Evolutionary conservation across 2,888 invertebrate genomes (phyloP).

Genomic region (Alsophila aescularia): DNA sequence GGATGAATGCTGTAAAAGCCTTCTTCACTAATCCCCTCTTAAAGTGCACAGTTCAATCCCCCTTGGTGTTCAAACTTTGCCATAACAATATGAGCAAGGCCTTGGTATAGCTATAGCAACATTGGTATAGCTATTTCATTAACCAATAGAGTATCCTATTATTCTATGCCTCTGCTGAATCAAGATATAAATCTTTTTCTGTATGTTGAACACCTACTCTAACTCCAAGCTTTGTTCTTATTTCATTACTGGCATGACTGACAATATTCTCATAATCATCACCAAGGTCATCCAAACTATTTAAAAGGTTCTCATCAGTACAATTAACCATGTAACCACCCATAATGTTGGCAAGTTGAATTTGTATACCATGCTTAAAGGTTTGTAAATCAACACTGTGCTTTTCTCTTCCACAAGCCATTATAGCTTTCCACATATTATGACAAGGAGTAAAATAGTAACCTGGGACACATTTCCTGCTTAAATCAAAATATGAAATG

Average conservation of each 20-base stretch:
- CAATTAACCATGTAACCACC: slow-evolving; percentile 66
- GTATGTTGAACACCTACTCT: slow-evolving; percentile 58
- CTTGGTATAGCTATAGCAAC: too few species aligned
- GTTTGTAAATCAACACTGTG: slow-evolving; percentile 50
- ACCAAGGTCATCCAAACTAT: slow-evolving; percentile 51
- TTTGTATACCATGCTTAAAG: slow-evolving; percentile 29
- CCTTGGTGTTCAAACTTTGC: too few species aligned
- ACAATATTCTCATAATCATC: slow-evolving; percentile 62
- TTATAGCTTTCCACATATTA: slow-evolving; percentile 64
- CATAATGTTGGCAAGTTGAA: slow-evolving; percentile 41
- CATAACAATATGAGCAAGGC: too few species aligned
- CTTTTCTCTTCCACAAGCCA: slow-evolving; percentile 48
- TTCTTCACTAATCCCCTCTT: too few species aligned
- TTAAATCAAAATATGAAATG: slow-evolving; percentile 37
- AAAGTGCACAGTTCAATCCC: too few species aligned
- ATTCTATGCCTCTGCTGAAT: too few species aligned
- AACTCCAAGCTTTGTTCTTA: slow-evolving; percentile 51
- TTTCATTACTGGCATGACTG: slow-evolving; percentile 47
- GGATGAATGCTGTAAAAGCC: too few species aligned
- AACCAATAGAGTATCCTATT: too few species aligned
- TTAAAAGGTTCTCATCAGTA: slow-evolving; percentile 42
- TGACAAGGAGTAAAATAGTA: slow-evolving; percentile 63
- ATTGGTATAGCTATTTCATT: too few species aligned
- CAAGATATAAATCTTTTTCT: too few species aligned
- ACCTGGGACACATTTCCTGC: slow-evolving; percentile 51